Conservation (phyloP, 2,888 invertebrate genomes). For the Odontothrips loti region DNA sequence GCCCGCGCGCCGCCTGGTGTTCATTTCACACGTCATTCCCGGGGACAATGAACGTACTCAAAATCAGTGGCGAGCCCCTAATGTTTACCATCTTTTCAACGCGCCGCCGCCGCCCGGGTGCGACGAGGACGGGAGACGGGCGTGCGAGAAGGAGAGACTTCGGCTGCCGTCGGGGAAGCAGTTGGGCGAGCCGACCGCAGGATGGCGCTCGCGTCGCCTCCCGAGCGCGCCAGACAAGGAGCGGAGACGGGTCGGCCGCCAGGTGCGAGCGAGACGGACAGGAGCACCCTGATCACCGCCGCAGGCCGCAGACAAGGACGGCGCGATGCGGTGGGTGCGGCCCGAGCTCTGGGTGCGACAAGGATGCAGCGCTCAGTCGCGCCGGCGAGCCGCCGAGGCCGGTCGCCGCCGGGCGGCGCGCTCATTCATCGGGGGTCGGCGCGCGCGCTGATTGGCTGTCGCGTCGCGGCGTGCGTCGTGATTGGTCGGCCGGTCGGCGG, state of each 20-base stretch:
- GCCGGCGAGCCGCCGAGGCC: conserved; percentile 39
- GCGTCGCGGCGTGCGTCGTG: neutral
- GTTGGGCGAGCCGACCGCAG: conserved; percentile 22
- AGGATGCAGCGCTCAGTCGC: conserved; percentile 31
- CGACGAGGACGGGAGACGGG: neutral
- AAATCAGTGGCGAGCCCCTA: conserved; percentile 23
- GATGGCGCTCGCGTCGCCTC: conserved; percentile 37
- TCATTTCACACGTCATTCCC: conserved; percentile 20
- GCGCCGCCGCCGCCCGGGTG: conserved; percentile 1
- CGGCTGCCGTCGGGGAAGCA: neutral
- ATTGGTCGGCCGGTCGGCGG: conserved; percentile 40
- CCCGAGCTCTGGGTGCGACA: neutral
- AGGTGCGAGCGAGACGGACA: neutral
- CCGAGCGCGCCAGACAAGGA: conserved; percentile 42
- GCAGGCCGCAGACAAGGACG: conserved; percentile 36
- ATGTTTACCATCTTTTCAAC: conserved; percentile 25
- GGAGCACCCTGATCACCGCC: neutral
- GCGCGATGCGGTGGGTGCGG: conserved; percentile 32
- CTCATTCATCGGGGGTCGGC: conserved; percentile 44
- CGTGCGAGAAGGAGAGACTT: neutral
- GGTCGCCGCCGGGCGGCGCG: conserved; percentile 37
- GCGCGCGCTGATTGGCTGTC: conserved; percentile 39
- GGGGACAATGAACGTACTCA: conserved; percentile 26
- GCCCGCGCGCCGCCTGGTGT: conserved; percentile 8
- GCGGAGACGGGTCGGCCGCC: conserved; percentile 39